Conservation (phyloP, 2,888 invertebrate genomes). For the Tholera decimalis region DNA sequence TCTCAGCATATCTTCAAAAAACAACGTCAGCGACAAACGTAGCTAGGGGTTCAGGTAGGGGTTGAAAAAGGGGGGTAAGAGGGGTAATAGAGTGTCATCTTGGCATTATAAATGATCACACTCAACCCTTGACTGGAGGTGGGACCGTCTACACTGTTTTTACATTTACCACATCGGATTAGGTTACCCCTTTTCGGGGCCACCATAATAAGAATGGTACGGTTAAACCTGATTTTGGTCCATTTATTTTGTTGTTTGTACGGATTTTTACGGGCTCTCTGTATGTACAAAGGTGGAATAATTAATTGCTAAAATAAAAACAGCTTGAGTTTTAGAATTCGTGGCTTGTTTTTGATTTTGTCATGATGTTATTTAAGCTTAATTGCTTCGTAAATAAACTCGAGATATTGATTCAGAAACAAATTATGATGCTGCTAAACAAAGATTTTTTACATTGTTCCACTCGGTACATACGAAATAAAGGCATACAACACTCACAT, state of each 20-base stretch:
- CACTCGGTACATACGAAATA: no score
- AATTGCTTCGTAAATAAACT: no score
- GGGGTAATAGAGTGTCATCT: conserved; percentile 89
- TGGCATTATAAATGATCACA: conserved; percentile 88
- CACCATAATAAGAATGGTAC: conserved; percentile 64
- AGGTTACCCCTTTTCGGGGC: conserved; percentile 71
- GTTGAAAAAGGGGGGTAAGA: conserved; percentile 68
- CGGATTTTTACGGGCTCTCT: conserved; percentile 18
- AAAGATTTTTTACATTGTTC: no score
- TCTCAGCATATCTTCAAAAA: conserved; percentile 39
- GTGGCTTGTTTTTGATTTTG: not conserved
- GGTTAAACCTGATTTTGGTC: conserved; percentile 60
- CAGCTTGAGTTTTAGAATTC: not conserved
- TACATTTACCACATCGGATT: conserved; percentile 82
- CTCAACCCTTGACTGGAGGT: conserved; percentile 72
- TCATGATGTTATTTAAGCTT: no score
- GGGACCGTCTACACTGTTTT: conserved; percentile 80
- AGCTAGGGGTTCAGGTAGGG: conserved; percentile 14
- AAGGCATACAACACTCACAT: no score
- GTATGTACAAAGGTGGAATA: conserved; percentile 3
- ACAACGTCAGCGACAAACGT: conserved; percentile 41
- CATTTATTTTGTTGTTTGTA: conserved; percentile 56
- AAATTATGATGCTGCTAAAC: no score
- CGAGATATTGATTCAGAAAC: no score
- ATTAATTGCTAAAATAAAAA: conserved; percentile 8